Evolutionary conservation across 1,140 invertebrate species (phyloP).

Genomic region (Glossosoma conforme): DNA sequence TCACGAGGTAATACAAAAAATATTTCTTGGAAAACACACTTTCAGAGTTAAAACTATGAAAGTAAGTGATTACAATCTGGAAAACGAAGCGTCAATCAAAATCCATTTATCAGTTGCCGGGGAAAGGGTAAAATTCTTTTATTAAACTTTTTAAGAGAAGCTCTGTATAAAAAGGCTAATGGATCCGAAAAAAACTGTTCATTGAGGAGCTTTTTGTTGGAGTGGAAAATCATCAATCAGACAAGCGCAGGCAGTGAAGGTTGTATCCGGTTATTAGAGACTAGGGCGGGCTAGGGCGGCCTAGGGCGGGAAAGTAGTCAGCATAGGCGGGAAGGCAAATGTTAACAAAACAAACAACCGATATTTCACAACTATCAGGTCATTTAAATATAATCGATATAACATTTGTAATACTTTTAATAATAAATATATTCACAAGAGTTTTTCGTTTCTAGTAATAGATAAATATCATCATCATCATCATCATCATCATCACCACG

Average conservation of each 20-base stretch:
- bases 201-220: constrained; percentile 25
- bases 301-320: neutral
- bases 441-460: neutral
- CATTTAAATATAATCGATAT: too few species aligned
- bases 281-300: neutral
- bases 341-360: too few species aligned
- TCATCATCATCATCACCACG: too few species aligned
- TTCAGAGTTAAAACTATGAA: too few species aligned
- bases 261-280: constrained; percentile 21
- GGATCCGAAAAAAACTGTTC: constrained; percentile 25
- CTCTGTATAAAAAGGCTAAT: constrained; percentile 13
- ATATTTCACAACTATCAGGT: too few species aligned
- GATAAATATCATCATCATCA: too few species aligned
- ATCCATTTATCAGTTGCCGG: constrained; percentile 13
- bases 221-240: constrained; percentile 30
- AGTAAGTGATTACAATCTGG: too few species aligned
- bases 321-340: too few species aligned
- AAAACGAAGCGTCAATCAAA: constrained; percentile 20
- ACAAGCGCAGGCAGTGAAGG: constrained; percentile 12
- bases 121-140: constrained; percentile 21
- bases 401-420: too few species aligned
- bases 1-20: too few species aligned
- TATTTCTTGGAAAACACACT: too few species aligned
- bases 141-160: constrained; percentile 15
- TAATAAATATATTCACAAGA: neutral